Evolutionary conservation across 2,797 vertebrate species (phyloP), one percentile per base, ranked within the genome.

Genomic region (Falco columbarius): DNA sequence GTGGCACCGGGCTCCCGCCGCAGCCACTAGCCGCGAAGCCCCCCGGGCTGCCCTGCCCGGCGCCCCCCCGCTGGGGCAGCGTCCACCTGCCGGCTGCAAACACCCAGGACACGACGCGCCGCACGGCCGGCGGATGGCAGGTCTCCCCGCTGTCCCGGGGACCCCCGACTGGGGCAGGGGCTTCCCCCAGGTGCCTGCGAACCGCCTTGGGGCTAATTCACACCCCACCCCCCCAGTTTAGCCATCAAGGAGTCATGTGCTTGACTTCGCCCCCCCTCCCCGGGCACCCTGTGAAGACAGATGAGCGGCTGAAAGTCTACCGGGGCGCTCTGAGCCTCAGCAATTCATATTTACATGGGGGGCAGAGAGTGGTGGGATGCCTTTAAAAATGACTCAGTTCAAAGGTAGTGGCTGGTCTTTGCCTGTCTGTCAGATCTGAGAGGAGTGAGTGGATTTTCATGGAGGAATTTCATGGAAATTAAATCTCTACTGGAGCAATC

Each of bases 401-500:
- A 96, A 97, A 96, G 90, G 91, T 86, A 84, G 86, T 93, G 91
- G 76, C 89, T 66, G 52, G 70, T 65, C 82, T 96, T 79, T 70
- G 96, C 75, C 65, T 80, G 89, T 75, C 94, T 74, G 82, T 94
- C 95, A 94, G 91, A 86, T 91, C 85, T 95, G 23, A 95, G 71
- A 67, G 90, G 67, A 95, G 84, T 62, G 93, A 95, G 94, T 95
- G 85, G 82, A 84, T 90, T 97, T 96, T 95, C 90, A 90, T 42
- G 91, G 70, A 94, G 94, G 95, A 96, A 96, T 96, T 96, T 97
- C 93, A 96, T 93, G 96, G 94, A 96, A 96, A 97, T 96, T 96
- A 97, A 95, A 86, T 92, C 96, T 93, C 91, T 84, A 90, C 95
- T 96, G 96, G 93, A 95, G 82, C 7, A 63, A 93, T 73, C 90